Evolutionary conservation across 2,797 vertebrate genomes (phyloP), one percentile per base, ranked within the genome.

Genomic region (Benthosema pterotum): DNA sequence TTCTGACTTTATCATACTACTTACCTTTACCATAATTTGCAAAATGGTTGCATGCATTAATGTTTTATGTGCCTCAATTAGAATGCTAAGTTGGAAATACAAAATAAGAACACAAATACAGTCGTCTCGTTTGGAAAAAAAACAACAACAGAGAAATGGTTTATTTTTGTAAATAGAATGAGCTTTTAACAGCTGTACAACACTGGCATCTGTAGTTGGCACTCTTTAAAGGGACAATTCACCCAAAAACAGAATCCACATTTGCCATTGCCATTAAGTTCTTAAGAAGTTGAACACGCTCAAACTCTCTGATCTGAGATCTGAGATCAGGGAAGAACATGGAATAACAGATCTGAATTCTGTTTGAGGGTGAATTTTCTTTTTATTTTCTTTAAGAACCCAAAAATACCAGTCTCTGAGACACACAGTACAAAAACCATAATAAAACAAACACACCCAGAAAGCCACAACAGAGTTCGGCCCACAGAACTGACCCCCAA

Each of bases 181-280:
- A 93, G 93, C 88, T 92, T 87, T 91, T 90, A 90, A 94, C 93
- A 76, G 89, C 94, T 94, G 93, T 91, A 89, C 90, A 92, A 95
- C 91, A 94, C 83, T 92, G 86, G 93, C 90, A 88, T 91, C 91
- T 89, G 87, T 76, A 48, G 87, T 93, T 91, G 92, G 93, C 91
- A 93, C 93, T 82, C 68, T 60, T 76, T 82, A 82, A 79, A 80
- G 75, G 71, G 71, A 73, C 71, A 54, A 56, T 61, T 89, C 82
- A 50, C 89, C 46, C 80, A 61, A 85, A 92, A 87, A 92, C 87
- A 85, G 25, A 50, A 57, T 3, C 71, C 58, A 57, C 74, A 52
- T 8, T 50, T 22, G 46, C 19, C 67, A 42, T 52, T 14, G 9
- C 15, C 43, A 57, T 88, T 86, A 87, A 18, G 38, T 11, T 13